A percentile compares a stretch with the other conserved stretches of the same genome.
Conservation (phyloP, 2,797 vertebrate genomes). For the Chromobotia macracanthus region DNA sequence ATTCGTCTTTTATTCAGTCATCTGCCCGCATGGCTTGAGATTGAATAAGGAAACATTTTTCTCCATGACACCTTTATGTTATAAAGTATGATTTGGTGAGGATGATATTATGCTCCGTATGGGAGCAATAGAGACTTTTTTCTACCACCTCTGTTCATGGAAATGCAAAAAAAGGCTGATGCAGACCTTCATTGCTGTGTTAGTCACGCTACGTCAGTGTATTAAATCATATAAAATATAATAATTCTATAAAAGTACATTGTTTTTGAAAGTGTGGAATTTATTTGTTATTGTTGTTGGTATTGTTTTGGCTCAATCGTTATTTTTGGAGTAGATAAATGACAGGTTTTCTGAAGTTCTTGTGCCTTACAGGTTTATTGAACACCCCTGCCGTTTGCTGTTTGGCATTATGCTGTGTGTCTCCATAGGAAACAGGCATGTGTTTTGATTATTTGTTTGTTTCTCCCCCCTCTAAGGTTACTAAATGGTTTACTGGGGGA, state of each 20-base stretch:
- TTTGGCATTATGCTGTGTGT: slow-evolving; percentile 46
- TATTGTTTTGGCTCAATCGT: neutral
- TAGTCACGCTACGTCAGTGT: neutral
- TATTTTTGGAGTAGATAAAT: slow-evolving; percentile 5
- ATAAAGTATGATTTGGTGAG: slow-evolving; percentile 12
- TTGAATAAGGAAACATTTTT: neutral
- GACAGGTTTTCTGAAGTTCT: slow-evolving; percentile 31
- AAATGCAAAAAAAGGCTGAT: slow-evolving; percentile 13
- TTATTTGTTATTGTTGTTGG: too few species aligned
- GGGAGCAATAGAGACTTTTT: slow-evolving; percentile 9
- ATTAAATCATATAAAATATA: too few species aligned
- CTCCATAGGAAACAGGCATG: slow-evolving; percentile 46
- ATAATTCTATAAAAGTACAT: too few species aligned
- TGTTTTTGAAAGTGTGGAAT: too few species aligned
- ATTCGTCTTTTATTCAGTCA: neutral
- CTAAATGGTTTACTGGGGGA: slow-evolving; percentile 88
- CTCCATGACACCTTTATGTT: neutral
- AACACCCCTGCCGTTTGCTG: slow-evolving; percentile 30
- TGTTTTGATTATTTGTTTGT: slow-evolving; percentile 67
- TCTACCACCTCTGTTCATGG: neutral
- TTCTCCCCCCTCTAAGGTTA: slow-evolving; percentile 73
- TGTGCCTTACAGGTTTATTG: slow-evolving; percentile 30
- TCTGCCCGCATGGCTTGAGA: slow-evolving; percentile 11
- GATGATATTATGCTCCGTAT: slow-evolving; percentile 8
- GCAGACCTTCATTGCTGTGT: slow-evolving; percentile 1